Percentiles rank a stretch among this genome's conserved stretches.
Evolutionary conservation across 1,140 invertebrate species (phyloP).

Genomic region (Zophobas atratus): DNA sequence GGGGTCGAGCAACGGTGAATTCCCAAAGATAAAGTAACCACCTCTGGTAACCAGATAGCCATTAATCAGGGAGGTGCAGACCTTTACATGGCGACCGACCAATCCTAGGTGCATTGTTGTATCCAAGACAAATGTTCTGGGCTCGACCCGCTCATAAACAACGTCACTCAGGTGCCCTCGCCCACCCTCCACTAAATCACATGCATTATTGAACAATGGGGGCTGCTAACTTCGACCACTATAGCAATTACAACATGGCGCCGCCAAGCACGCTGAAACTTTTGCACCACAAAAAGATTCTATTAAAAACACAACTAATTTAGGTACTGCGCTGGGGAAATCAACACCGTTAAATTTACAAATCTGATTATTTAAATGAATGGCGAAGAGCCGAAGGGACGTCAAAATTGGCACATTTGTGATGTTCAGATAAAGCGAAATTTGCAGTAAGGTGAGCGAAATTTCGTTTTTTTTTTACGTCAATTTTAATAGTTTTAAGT

Average conservation of each 20-base stretch:
- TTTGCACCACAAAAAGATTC: slow-evolving; percentile 4
- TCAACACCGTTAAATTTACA: no score
- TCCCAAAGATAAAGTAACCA: slow-evolving; percentile 39
- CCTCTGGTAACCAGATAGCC: slow-evolving; percentile 50
- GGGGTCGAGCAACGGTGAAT: slow-evolving; percentile 14
- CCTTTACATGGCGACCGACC: slow-evolving; percentile 50
- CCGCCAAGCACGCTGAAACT: slow-evolving; percentile 38
- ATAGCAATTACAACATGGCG: slow-evolving; percentile 59
- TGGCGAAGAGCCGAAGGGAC: no score
- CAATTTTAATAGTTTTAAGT: no score
- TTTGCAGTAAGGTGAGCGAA: no score
- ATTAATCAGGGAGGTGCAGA: slow-evolving; percentile 56
- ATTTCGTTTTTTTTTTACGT: no score
- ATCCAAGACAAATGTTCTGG: slow-evolving; percentile 57
- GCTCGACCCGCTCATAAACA: slow-evolving; percentile 56
- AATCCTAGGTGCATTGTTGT: slow-evolving; percentile 57
- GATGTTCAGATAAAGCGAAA: no score
- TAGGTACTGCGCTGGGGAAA: no score
- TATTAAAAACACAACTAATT: no score
- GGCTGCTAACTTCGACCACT: slow-evolving; percentile 54
- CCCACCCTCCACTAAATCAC: slow-evolving; percentile 62
- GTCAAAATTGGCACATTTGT: no score
- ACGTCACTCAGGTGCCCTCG: slow-evolving; percentile 60
- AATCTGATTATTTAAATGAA: no score
- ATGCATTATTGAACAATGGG: slow-evolving; percentile 64